These are phyloP conservation scores for Nematolebias whitei DNA, from an alignment of 2,113 vertebrate genomes.

Conservation along the genomic window DNA sequence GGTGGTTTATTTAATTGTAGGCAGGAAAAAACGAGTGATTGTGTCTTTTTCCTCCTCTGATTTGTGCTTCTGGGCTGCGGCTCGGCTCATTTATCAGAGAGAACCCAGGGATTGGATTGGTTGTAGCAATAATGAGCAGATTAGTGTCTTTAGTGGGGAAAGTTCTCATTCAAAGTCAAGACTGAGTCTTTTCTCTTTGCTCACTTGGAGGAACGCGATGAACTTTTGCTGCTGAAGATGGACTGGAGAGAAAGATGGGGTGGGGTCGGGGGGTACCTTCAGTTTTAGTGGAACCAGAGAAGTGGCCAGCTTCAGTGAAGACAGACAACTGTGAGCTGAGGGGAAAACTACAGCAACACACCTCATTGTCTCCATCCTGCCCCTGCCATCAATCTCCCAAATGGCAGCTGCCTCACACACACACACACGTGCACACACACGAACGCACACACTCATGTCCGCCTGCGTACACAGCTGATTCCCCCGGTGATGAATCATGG, in stretches of 20 bases:
- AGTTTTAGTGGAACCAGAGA: constrained; percentile 32
- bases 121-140: constrained; percentile 53
- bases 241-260: constrained; percentile 30
- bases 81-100: constrained; percentile 40
- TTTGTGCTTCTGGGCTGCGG: constrained; percentile 32
- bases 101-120: constrained; percentile 30
- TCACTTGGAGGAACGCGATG: constrained; percentile 18
- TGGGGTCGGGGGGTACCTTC: constrained; percentile 15
- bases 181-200: constrained; percentile 2
- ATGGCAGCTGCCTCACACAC: constrained; percentile 55
- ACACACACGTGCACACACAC: constrained; percentile 27
- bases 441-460: constrained; percentile 15
- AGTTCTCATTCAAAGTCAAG: constrained; percentile 57
- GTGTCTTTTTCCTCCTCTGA: constrained; percentile 1
- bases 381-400: constrained; percentile 65
- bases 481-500: constrained; percentile 65
- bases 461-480: constrained; percentile 56
- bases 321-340: constrained; percentile 27
- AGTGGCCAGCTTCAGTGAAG: constrained; percentile 14
- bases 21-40: not conserved
- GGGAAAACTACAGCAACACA: constrained; percentile 44
- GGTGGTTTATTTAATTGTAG: constrained; percentile 32
- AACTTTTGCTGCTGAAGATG: constrained; percentile 51
- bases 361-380: constrained; percentile 71
- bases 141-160: constrained; percentile 51